Evolutionary conservation across 2,113 vertebrate species (phyloP), one percentile per base, ranked within the genome.

Genomic region (Sebastes schlegelii): DNA sequence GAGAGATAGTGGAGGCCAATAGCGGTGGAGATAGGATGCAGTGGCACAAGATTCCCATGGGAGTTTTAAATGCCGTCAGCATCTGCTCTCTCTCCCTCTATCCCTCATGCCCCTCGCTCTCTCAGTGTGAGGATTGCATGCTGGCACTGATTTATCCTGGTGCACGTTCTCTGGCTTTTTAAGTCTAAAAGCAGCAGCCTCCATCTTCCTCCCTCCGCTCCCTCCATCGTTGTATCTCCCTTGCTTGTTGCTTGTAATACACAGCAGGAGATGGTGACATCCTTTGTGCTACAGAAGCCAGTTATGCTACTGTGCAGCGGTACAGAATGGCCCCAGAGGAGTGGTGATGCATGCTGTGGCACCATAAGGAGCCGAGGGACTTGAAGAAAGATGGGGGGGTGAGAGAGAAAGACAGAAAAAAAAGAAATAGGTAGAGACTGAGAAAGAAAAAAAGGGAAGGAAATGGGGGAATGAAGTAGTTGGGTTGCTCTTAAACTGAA

Each of bases 51-150:
- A 88, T 89, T 93, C 92, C 87, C 89, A 83, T 71, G 89, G 79
- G 92, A 92, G 79, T 86, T 91, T 92, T 88, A 95, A 93, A 92
- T 88, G 89, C 87, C 87, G 86, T 93, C 92, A 90, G 92, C 91
- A 71, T 90, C 73, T 58, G 19, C 77, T 81, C 70, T 81, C 73
- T 83, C 84, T 61, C 73, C 69, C 68, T 74, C 78, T 69, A 65
- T 84, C 78, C 67, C 78, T 84, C 62, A 58, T 69, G 73, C 77
- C 71, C 77, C 71, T 82, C 11, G 1, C 43, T 77, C 79, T 75
- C 80, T 62, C 57, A 84, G 78, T 75, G 54, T 58, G 75, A 85
- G 73, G 85, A 77, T 63, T 83, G 87, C 85, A 83, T 58, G 73
- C 90, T 80, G 83, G 73, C 88, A 82, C 86, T n/a, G 79, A 92